phyloP scores from a whole-genome alignment of 2,888 invertebrate genomes.

The Eristalis arbustorum region DNA sequence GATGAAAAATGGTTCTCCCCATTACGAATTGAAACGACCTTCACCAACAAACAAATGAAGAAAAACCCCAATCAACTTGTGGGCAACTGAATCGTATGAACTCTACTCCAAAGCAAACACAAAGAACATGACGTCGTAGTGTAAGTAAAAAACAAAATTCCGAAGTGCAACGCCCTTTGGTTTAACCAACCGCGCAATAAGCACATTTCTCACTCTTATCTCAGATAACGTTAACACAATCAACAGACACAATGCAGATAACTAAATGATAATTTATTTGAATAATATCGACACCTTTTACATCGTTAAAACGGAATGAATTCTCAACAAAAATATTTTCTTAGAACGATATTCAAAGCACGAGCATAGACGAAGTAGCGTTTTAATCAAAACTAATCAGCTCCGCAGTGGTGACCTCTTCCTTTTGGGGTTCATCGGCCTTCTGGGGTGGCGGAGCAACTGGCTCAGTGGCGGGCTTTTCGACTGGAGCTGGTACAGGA shows the following conservation, averaged over 20 bases:
- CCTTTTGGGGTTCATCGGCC: conserved; percentile 78
- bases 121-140: no score
- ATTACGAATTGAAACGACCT: no score
- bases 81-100: no score
- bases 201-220: background rate
- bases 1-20: no score
- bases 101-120: no score
- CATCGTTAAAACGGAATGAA: conserved; percentile 45
- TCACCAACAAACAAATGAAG: no score
- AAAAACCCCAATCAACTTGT: no score
- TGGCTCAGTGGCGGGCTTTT: conserved; percentile 65
- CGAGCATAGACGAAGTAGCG: background rate
- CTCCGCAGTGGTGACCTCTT: conserved; percentile 86
- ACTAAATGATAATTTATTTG: conserved; percentile 43
- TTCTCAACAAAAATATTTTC: conserved; percentile 48
- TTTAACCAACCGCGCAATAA: background rate
- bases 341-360: conserved; percentile 32
- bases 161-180: background rate
- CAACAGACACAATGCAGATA: background rate
- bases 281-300: conserved; percentile 45
- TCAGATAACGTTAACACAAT: background rate
- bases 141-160: no score
- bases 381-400: conserved; percentile 90
- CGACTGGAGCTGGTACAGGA: conserved; percentile 69
- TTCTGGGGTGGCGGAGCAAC: conserved; percentile 77